Evolutionary conservation across 2,888 invertebrate genomes (phyloP), one percentile per base, ranked within the genome.

Genomic region (Apamea anceps): DNA sequence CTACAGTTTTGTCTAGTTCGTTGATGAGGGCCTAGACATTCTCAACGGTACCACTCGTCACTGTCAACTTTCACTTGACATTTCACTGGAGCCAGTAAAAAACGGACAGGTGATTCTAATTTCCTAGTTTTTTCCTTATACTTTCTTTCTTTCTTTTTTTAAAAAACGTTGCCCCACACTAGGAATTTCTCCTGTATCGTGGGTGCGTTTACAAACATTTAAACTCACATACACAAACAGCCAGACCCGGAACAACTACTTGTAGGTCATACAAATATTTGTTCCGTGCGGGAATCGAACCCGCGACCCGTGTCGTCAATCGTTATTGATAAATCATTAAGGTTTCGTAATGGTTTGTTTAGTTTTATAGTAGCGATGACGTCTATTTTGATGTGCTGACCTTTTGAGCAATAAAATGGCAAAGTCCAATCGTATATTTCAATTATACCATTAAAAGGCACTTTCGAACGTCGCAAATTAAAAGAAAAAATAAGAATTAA

Each of bases 61-160:
- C 85, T 88, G 88, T 89, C 90, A 89, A 88, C 91, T 90, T 87
- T 89, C 88, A 78, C 82, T 82, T 84, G 85, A 82, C 80, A 76
- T 77, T 67, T 63, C 66, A 79, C 66, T 66, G 79, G 74, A 76
- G 78, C 82, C 66, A 77, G 32, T 60, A 75, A 84, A 71, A 48
- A 66, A 81, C 79, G 78, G 72, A 72, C 57, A 32, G 82, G 77
- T 63, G 28, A 51, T 42, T 48, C 12, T 63, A 28, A 66, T 62
- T 51, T 57, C 1, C 21, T 54, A 10, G 42, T 37, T 71, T 65
- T 84, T 80, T 45, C 37, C 25, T 25, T 13, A 32, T 32, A 1
- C 2, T 32, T 37, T 37, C 37, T 37, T 37, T 3, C 37, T 37
- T 37, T 37, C 37, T 37, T 37, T 37, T 37, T 37, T 37, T 3